Base-by-base conservation (phyloP, 2,797 vertebrate genomes). In the Microtus californicus region DNA sequence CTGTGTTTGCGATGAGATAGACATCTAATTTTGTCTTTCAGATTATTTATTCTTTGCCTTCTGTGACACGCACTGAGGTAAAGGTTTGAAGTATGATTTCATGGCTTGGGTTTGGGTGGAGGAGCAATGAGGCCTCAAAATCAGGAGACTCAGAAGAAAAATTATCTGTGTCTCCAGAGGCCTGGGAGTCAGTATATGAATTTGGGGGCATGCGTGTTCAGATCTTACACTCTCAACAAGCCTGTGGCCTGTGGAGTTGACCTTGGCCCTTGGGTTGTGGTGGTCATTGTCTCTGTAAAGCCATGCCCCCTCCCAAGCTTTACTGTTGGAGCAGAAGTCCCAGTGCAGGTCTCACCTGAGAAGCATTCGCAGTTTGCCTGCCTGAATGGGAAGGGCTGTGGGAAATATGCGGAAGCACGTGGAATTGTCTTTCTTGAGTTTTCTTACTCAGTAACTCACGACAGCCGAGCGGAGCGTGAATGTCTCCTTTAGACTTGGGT, bases 1-100 rank as follows among this genome's bases (percentile, higher is more conserved):
- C 45, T 90, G 94, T 95, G 91, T 91, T 78, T 78, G 93, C 0
- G 0, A 51, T 78, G 97, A 97, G 96, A 92, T 91, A 82, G 93
- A 85, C 88, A 17, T 61, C 95, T 94, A 88, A 90, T 94, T 95
- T 94, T 94, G 86, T 90, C 94, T 71, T 23, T 40, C 11, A 19
- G 65, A 74, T 81, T 40, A 13, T 83, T 71, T 83, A 34, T 94
- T 80, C 23, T 48, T 78, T 40, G 5, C 76, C 82, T 31, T 45
- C 19, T 14, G 43, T 25, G 76, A 83, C 51, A 69, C 0, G 3
- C 6, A 4, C 76, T 8, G 29, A 92, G 56, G 76, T 31, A 17
- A 63, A n/a, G 25, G 27, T 40, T 82, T 92, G 54, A 29, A 54
- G 29, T 23, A 5, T 27, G 61, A 59, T n/a, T 56, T 45, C 7